phyloP scores from a whole-genome alignment of 2,113 vertebrate species.

The Grus americana region DNA sequence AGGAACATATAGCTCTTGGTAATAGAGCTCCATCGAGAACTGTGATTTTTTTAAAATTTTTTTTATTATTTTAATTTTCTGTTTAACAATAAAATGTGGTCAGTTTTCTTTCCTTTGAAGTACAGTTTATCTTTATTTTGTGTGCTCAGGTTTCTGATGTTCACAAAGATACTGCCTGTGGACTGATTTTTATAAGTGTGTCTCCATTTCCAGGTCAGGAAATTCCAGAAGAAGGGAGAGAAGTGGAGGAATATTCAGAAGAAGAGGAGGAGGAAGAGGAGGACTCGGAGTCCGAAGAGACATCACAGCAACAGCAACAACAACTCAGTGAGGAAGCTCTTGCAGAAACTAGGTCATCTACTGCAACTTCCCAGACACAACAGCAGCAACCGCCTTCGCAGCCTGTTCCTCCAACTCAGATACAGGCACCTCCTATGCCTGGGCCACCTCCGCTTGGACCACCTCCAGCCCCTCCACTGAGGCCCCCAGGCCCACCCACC shows the following conservation, averaged over 20 bases:
- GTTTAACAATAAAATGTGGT: background rate
- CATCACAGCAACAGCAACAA: conserved; percentile 65
- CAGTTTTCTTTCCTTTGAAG: background rate
- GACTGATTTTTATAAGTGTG: background rate
- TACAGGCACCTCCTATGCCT: conserved; percentile 91
- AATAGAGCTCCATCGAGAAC: background rate
- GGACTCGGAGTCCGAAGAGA: conserved; percentile 86
- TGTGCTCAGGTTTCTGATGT: background rate
- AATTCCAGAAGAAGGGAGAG: conserved; percentile 91
- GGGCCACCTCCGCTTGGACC: conserved; percentile 93
- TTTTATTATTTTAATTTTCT: background rate
- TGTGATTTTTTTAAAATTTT: background rate
- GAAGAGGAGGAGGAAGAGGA: conserved; percentile 86
- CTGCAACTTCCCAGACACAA: conserved; percentile 65
- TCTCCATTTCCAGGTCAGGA: conserved; percentile 86
- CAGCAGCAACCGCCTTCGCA: conserved; percentile 70
- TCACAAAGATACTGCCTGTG: fast-evolving
- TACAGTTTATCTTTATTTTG: background rate
- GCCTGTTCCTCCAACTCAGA: conserved; percentile 76
- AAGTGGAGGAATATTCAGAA: conserved; percentile 86
- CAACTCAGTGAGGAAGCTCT: conserved; percentile 80
- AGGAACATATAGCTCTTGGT: background rate
- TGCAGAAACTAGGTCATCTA: conserved; percentile 59
- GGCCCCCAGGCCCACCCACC: conserved; percentile 93
- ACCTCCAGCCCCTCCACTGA: conserved; percentile 90